Evolutionary conservation across 1,140 invertebrate genomes (phyloP), one percentile per base, ranked within the genome.

Genomic region (Zophobas morio): DNA sequence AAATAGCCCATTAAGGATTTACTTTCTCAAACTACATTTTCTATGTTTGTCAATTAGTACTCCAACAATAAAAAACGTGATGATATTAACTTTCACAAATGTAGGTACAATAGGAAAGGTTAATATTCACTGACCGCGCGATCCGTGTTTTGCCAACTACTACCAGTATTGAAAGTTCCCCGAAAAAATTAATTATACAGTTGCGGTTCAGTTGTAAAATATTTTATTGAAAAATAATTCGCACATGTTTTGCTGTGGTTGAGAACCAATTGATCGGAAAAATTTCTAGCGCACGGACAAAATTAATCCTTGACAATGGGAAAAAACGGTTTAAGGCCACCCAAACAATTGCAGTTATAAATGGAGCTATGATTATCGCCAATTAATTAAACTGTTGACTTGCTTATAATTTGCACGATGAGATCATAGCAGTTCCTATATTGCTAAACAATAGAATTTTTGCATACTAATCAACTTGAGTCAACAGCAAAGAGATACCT

Each of bases 51-150:
- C 49, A 51, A 51, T 51, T 51, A 51, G 20, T n/a, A 51, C 6
- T 20, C 49, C 2, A 51, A 51, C 49, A 51, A 51, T 51, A 51
- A 51, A 51, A 51, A 51, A 51, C 49, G 49, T 51, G 49, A 51
- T 51, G 49, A 51, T 51, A 51, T 51, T 51, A 51, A 51, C 49
- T 51, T 51, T 51, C 49, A 51, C 49, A 4, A 20, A 4, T 20
- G 20, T 20, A 20, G 3, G n/a, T 20, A 51, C 49, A 51, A 51
- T 51, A 51, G 4, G n/a, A 51, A 20, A 51, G 49, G 4, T 51
- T 20, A 51, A 51, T 46, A 46, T 51, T 20, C 49, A 20, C 49
- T 6, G 49, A 51, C n/a, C 49, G 49, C 6, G 3, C 42, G 42
- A 46, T 46, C 6, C 3, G 6, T 4, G 42, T 46, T 46, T 46